Conservation (phyloP, 1,140 invertebrate genomes). For the Akabosia matsudoensis region DNA sequence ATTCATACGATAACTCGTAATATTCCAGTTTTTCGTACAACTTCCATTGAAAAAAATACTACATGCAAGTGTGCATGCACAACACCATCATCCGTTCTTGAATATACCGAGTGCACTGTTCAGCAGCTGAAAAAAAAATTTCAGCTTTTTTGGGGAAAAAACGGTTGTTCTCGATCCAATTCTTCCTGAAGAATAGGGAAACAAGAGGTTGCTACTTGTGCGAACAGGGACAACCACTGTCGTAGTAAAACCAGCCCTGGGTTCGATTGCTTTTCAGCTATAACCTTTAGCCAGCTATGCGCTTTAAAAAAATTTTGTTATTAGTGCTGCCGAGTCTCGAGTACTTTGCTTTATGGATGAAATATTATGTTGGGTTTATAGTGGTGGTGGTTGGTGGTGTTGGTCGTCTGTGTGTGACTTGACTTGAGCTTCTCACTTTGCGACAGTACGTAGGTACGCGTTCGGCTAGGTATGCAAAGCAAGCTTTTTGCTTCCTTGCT, state of each 20-base stretch:
- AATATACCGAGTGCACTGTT: background rate
- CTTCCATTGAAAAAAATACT: background rate
- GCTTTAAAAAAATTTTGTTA: no score
- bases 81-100: background rate
- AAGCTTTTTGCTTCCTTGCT: background rate
- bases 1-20: background rate
- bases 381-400: background rate
- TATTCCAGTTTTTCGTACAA: background rate
- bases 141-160: no score
- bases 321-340: background rate
- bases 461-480: background rate
- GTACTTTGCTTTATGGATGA: background rate
- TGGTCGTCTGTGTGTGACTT: background rate
- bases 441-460: background rate
- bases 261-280: no score
- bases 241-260: no score
- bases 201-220: no score
- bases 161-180: no score
- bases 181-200: no score
- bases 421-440: background rate
- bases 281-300: no score
- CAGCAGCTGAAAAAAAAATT: background rate
- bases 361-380: background rate
- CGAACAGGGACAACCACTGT: no score
- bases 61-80: background rate